A percentile compares a stretch with the other conserved stretches of the same genome.
These are phyloP conservation scores for Nipponia nippon DNA, from an alignment of 2,113 vertebrate genomes.

Conservation along the genomic window DNA sequence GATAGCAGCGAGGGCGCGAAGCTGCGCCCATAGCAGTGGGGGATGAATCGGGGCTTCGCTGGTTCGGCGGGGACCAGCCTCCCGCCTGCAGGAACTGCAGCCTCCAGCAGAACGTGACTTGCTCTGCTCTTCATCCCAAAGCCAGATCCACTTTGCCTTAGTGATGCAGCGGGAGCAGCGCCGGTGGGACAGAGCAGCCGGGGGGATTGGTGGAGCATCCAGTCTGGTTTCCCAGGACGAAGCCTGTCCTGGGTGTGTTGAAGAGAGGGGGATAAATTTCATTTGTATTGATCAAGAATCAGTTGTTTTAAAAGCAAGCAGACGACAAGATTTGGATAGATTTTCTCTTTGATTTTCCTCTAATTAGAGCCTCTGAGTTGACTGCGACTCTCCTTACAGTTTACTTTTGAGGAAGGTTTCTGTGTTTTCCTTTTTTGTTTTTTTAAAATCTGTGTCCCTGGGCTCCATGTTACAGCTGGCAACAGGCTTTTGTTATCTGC, in stretches of 20 bases:
- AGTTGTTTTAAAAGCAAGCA: not conserved
- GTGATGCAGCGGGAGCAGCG: not conserved
- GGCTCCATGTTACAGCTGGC: not conserved
- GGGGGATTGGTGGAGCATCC: not conserved
- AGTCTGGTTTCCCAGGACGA: not conserved
- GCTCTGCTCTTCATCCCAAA: not conserved
- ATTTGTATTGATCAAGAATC: not conserved
- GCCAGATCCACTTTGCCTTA: not conserved
- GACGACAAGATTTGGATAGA: not conserved
- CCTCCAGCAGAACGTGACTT: not conserved
- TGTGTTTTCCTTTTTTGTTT: not conserved
- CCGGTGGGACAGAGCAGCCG: not conserved
- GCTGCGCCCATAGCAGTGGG: not conserved
- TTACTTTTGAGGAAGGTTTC: not conserved
- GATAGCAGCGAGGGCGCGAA: accelerated
- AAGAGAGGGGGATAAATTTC: not conserved
- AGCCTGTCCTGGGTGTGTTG: not conserved
- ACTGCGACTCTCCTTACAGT: not conserved
- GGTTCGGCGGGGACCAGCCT: not conserved
- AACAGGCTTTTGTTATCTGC: not conserved
- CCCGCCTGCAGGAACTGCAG: accelerated
- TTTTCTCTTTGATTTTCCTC: not conserved
- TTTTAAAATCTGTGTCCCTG: not conserved
- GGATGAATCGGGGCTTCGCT: not conserved
- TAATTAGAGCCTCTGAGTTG: not conserved